These are phyloP conservation scores for Nibea coibor DNA, from an alignment of 2,113 vertebrate genomes.

Conservation along the genomic window DNA sequence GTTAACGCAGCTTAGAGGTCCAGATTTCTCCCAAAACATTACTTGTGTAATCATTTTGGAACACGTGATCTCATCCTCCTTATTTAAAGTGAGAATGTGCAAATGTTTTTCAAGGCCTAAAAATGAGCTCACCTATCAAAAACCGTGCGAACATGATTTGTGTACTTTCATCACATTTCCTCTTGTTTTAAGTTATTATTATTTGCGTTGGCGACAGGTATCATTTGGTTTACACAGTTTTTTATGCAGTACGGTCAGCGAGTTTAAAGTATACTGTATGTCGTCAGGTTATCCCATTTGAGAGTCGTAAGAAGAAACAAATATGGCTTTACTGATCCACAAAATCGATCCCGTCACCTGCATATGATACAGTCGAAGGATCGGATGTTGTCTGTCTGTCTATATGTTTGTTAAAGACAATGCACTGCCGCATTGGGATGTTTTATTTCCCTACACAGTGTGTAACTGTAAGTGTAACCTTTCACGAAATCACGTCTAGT, in stretches of 20 bases:
- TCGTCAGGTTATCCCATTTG: conserved; percentile 21
- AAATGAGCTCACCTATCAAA: conserved; percentile 37
- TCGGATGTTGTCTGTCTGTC: conserved; percentile 65
- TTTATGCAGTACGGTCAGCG: conserved; percentile 62
- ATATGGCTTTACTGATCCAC: conserved; percentile 47
- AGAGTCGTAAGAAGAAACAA: conserved; percentile 52
- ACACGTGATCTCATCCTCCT: conserved; percentile 40
- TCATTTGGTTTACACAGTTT: conserved; percentile 69
- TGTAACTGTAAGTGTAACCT: conserved; percentile 64
- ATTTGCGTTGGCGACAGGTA: conserved; percentile 56
- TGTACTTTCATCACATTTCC: conserved; percentile 66
- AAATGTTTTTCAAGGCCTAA: conserved; percentile 43
- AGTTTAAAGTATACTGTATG: conserved; percentile 51
- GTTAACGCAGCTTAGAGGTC: conserved; percentile 63
- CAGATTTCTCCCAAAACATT: conserved; percentile 45
- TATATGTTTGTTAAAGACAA: conserved; percentile 75
- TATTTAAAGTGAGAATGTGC: conserved; percentile 69
- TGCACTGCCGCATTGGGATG: conserved; percentile 77
- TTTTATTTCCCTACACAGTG: conserved; percentile 69
- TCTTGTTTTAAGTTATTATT: conserved; percentile 76
- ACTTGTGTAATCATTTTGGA: conserved; percentile 38
- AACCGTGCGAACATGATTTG: conserved; percentile 47
- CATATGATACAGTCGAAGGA: conserved; percentile 54
- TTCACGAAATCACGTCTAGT: conserved; percentile 61
- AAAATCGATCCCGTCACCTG: conserved; percentile 46